These are phyloP conservation scores for Gambusia yucatana DNA, from an alignment of 2,797 vertebrate species.

Conservation along the genomic window DNA sequence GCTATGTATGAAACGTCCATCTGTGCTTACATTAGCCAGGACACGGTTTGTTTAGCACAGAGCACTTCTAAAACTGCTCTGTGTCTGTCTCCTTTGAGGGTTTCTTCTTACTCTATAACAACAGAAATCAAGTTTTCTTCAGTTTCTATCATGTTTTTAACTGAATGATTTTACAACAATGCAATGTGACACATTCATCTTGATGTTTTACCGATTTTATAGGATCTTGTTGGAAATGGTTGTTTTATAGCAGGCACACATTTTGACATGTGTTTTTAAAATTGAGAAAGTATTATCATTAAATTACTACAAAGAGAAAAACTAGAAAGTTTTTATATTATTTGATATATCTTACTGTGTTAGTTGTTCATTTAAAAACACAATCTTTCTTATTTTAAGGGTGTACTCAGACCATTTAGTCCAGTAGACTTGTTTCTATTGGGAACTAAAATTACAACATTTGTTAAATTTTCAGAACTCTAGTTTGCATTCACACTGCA, in stretches of 20 bases:
- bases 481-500: too few relatives aligned
- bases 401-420: too few relatives aligned
- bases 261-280: background rate
- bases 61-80: conserved; percentile 50
- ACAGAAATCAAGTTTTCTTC: conserved; percentile 15
- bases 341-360: background rate
- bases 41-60: conserved; percentile 74
- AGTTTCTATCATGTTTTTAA: background rate
- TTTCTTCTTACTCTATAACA: conserved; percentile 31
- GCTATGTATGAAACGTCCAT: conserved; percentile 77
- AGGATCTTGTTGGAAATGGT: background rate
- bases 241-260: background rate
- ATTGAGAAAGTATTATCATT: background rate
- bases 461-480: too few relatives aligned
- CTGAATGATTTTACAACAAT: conserved; percentile 6
- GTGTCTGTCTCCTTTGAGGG: conserved; percentile 36
- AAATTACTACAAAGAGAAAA: background rate
- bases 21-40: conserved; percentile 79
- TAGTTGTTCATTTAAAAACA: background rate
- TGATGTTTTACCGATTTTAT: background rate
- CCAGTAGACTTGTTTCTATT: too few relatives aligned
- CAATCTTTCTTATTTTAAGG: background rate
- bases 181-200: background rate
- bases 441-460: too few relatives aligned
- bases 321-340: background rate